These are phyloP conservation scores for Mastomys coucha DNA, from an alignment of 2,113 vertebrate species.

Conservation along the genomic window DNA sequence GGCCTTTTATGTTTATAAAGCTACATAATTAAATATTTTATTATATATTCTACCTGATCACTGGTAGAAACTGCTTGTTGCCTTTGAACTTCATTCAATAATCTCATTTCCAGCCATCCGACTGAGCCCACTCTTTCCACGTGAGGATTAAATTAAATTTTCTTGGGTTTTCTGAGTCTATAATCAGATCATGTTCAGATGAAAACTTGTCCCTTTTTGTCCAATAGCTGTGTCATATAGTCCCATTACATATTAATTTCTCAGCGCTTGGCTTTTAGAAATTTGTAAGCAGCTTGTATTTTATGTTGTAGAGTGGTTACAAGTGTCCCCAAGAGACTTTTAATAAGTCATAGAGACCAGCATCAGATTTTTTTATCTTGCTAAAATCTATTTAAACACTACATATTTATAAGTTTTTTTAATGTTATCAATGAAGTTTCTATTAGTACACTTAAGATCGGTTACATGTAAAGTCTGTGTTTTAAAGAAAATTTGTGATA, in stretches of 20 bases:
- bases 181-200: constrained; percentile 51
- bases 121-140: constrained; percentile 50
- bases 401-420: constrained; percentile 52
- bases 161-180: constrained; percentile 49
- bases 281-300: constrained; percentile 39
- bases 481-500: constrained; percentile 34
- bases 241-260: not conserved
- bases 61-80: constrained; percentile 1
- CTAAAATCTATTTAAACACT: constrained; percentile 35
- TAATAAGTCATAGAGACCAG: constrained; percentile 37
- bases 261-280: constrained; percentile 23
- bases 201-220: constrained; percentile 39
- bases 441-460: constrained; percentile 20
- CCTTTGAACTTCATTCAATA: constrained; percentile 55
- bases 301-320: not conserved
- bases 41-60: not conserved
- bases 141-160: constrained; percentile 60
- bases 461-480: not conserved
- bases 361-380: constrained; percentile 36
- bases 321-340: constrained; percentile 26
- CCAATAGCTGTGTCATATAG: constrained; percentile 23
- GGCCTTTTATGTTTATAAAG: constrained; percentile 5
- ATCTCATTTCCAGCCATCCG: constrained; percentile 58
- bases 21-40: not conserved
- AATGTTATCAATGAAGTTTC: constrained; percentile 59